Conservation (phyloP, 1,140 invertebrate genomes). For the Cotesia chilonis region DNA sequence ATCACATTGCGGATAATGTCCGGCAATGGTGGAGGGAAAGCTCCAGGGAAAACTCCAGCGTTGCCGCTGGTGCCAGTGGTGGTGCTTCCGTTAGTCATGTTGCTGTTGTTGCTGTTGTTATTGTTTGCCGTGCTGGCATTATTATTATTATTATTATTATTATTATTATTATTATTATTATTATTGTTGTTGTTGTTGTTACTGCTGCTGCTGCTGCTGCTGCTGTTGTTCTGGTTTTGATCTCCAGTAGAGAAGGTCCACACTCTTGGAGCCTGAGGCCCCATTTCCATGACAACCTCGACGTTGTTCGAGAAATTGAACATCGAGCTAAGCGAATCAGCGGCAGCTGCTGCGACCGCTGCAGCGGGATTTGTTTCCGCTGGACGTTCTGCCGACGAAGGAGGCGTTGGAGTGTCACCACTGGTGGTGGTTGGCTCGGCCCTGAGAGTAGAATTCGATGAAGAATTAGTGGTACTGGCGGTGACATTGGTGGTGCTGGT, state of each 20-base stretch:
- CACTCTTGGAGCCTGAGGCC: conserved; percentile 47
- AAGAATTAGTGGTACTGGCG: conserved; percentile 45
- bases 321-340: conserved; percentile 51
- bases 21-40: conserved; percentile 60
- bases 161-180: conserved; percentile 55
- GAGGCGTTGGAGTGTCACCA: conserved; percentile 39
- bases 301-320: conserved; percentile 67
- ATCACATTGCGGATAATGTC: conserved; percentile 70
- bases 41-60: conserved; percentile 42
- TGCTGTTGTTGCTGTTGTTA: conserved; percentile 42
- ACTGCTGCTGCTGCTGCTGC: conserved; percentile 62
- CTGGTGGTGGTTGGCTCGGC: conserved; percentile 24
- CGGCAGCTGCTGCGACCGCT: conserved; percentile 36
- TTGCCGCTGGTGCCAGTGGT: conserved; percentile 22
- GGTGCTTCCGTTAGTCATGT: conserved; percentile 21
- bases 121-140: conserved; percentile 44
- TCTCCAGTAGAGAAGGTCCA: conserved; percentile 18
- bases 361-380: conserved; percentile 43
- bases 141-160: conserved; percentile 52
- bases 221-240: conserved; percentile 4
- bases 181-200: conserved; percentile 57
- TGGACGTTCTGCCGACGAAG: conserved; percentile 37
- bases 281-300: conserved; percentile 76
- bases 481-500: conserved; percentile 39
- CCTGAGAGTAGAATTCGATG: conserved; percentile 34